A percentile compares a stretch with the other conserved stretches of the same genome.
Conservation (phyloP, 2,113 vertebrate species). For the Psettodes erumei region DNA sequence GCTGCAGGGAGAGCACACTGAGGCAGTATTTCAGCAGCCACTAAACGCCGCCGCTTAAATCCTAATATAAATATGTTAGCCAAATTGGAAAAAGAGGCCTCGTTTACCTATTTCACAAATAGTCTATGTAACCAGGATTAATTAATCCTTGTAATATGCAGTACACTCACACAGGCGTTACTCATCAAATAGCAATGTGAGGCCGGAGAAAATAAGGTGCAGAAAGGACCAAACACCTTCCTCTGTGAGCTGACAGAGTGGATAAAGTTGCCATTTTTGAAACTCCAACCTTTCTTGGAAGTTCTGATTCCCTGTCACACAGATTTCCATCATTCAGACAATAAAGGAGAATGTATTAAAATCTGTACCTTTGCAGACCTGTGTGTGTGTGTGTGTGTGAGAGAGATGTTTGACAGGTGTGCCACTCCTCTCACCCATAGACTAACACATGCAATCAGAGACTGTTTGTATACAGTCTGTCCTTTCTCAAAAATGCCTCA, state of each 20-base stretch:
- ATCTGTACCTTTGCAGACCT: neutral
- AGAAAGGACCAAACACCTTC: constrained; percentile 1
- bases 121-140: constrained; percentile 56
- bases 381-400: neutral
- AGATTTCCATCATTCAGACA: neutral
- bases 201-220: constrained; percentile 15
- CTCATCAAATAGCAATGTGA: constrained; percentile 58
- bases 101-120: constrained; percentile 65
- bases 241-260: neutral
- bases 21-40: constrained; percentile 63
- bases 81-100: constrained; percentile 64
- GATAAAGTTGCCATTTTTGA: constrained; percentile 27
- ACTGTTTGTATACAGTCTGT: constrained; percentile 93
- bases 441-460: constrained; percentile 80
- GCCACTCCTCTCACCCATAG: constrained; percentile 27
- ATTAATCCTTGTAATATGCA: constrained; percentile 26
- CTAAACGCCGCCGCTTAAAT: constrained; percentile 70
- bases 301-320: neutral
- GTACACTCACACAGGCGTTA: constrained; percentile 49
- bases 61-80: constrained; percentile 66
- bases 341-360: neutral
- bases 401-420: constrained; percentile 61
- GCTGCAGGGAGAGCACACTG: constrained; percentile 72
- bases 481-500: constrained; percentile 87
- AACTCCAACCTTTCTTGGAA: neutral